These are phyloP conservation scores for Corythaeola cristata DNA, from an alignment of 2,113 vertebrate species.

Conservation along the genomic window DNA sequence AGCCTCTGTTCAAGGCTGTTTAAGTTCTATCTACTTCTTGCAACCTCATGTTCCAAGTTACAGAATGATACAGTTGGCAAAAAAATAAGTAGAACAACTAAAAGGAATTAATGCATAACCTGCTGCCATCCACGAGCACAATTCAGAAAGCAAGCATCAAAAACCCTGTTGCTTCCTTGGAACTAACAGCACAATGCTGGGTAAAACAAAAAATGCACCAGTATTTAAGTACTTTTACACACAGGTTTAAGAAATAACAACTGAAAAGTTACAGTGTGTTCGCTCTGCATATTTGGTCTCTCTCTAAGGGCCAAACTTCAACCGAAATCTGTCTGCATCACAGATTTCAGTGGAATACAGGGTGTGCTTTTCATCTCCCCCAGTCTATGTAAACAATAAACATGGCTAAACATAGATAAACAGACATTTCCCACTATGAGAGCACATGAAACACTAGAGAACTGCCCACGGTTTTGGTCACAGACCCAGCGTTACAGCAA, in stretches of 20 bases:
- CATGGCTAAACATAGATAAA: neutral
- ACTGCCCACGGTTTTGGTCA: neutral
- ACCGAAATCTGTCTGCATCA: neutral
- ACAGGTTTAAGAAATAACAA: neutral
- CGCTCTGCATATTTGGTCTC: neutral
- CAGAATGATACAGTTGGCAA: neutral
- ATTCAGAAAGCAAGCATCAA: neutral
- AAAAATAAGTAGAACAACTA: accelerated
- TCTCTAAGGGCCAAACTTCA: neutral
- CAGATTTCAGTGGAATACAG: neutral
- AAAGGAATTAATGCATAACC: neutral
- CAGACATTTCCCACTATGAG: neutral
- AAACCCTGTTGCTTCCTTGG: neutral
- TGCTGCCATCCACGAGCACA: neutral
- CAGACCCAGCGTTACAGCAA: neutral
- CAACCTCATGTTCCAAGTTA: neutral
- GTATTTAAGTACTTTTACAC: neutral
- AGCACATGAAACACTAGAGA: neutral
- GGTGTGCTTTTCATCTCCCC: neutral
- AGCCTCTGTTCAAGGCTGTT: neutral
- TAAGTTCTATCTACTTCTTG: neutral
- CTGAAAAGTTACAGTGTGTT: neutral
- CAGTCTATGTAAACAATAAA: neutral
- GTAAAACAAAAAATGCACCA: neutral
- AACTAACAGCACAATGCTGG: neutral